Evolutionary conservation across 2,113 vertebrate genomes (phyloP).

Genomic region (Gadus chalcogrammus): DNA sequence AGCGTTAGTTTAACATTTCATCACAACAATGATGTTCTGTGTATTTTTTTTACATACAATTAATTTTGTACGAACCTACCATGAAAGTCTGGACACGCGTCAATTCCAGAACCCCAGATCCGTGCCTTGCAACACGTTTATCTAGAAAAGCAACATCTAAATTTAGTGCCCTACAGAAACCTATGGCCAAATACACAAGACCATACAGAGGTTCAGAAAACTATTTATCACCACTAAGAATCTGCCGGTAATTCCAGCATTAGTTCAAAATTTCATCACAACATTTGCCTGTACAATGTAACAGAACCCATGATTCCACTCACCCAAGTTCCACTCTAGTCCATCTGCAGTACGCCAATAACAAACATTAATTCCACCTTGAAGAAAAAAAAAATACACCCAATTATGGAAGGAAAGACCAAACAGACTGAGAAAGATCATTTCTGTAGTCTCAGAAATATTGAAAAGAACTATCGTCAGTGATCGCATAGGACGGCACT

Average conservation of each 20-base stretch:
- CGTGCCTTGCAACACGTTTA: background rate
- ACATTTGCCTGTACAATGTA: background rate
- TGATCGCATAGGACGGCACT: slow-evolving; percentile 85
- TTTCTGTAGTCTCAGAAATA: background rate
- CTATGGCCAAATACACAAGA: background rate
- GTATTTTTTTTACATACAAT: no score
- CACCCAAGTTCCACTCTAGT: no score
- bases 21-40: slow-evolving; percentile 10
- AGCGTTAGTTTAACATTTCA: slow-evolving; percentile 59
- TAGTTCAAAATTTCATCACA: slow-evolving; percentile 45
- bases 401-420: background rate
- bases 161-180: background rate
- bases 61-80: no score
- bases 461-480: slow-evolving; percentile 67
- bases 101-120: no score
- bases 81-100: no score
- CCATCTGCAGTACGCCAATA: no score
- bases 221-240: slow-evolving; percentile 75
- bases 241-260: slow-evolving; percentile 89
- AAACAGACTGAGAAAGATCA: background rate
- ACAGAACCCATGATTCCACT: background rate
- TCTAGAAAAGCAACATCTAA: background rate
- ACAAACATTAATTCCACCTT: background rate
- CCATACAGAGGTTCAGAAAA: slow-evolving; percentile 69
- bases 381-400: background rate